phyloP scores from a whole-genome alignment of 2,797 vertebrate genomes.

The Amblyraja radiata region DNA sequence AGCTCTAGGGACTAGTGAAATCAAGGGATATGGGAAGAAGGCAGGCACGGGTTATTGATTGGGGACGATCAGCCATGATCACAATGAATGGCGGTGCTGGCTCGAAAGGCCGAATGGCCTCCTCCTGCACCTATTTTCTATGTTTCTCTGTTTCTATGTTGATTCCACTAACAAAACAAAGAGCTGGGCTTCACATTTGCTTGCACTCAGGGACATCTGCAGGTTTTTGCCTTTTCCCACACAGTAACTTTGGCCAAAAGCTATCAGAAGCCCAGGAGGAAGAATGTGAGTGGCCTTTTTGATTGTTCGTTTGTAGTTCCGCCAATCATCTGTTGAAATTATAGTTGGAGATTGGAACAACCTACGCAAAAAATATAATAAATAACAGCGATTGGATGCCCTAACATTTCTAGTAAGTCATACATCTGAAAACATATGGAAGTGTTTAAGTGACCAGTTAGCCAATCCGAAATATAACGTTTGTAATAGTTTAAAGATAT shows the following conservation, averaged over 20 bases:
- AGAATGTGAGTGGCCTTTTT: not conserved
- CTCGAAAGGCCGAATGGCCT: too few species aligned
- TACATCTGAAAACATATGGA: not conserved
- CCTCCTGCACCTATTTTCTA: too few species aligned
- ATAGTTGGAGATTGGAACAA: not conserved
- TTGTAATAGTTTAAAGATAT: not conserved
- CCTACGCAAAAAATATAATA: not conserved
- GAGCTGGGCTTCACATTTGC: not conserved
- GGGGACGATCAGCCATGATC: too few species aligned
- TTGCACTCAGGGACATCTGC: not conserved
- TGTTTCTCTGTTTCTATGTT: too few species aligned
- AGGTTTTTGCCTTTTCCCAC: not conserved
- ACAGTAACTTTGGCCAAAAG: too few species aligned
- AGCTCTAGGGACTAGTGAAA: too few species aligned
- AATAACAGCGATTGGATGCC: not conserved
- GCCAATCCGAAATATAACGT: not conserved
- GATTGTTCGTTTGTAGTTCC: not conserved
- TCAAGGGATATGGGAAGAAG: too few species aligned
- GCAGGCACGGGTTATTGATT: too few species aligned
- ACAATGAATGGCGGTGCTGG: too few species aligned
- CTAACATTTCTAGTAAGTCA: not conserved
- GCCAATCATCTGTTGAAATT: not conserved
- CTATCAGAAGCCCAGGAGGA: not conserved
- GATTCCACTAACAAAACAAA: too few species aligned
- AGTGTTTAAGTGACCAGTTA: conserved; percentile 3